Evolutionary conservation across 2,113 vertebrate genomes (phyloP).

Genomic region (Indicator indicator): DNA sequence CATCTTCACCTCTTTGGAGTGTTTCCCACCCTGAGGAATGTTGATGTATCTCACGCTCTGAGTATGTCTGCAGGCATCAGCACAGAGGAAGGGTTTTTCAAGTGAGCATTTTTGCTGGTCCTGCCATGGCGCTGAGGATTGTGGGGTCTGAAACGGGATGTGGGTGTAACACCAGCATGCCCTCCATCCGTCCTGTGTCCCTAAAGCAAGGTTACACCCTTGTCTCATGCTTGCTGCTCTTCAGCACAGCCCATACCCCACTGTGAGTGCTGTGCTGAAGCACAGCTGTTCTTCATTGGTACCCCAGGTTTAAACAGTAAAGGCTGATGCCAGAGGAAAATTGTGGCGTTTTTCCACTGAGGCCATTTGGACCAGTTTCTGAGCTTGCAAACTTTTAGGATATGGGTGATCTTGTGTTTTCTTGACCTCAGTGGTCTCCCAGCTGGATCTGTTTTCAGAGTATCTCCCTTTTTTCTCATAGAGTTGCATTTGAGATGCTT

Average conservation of each 20-base stretch:
- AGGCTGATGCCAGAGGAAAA: background rate
- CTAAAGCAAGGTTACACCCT: no score
- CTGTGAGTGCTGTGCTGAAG: background rate
- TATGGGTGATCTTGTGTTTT: background rate
- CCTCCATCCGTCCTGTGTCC: background rate
- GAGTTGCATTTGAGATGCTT: background rate
- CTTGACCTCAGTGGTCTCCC: background rate
- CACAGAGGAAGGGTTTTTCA: background rate
- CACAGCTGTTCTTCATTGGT: background rate
- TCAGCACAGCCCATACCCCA: background rate
- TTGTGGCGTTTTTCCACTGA: accelerated
- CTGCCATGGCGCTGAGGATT: background rate
- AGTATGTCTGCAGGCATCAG: accelerated
- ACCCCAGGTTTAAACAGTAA: background rate
- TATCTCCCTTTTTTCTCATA: background rate
- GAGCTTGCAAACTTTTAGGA: background rate
- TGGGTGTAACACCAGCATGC: accelerated
- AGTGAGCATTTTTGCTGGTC: accelerated
- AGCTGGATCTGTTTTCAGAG: background rate
- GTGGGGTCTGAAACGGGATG: background rate
- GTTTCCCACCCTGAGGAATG: background rate
- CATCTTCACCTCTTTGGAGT: background rate
- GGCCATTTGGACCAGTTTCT: background rate
- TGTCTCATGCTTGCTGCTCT: background rate
- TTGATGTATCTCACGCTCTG: accelerated